A percentile compares a stretch with the other conserved stretches of the same genome.
Evolutionary conservation across 2,797 vertebrate genomes (phyloP).

Genomic region (Aplochiton taeniatus): DNA sequence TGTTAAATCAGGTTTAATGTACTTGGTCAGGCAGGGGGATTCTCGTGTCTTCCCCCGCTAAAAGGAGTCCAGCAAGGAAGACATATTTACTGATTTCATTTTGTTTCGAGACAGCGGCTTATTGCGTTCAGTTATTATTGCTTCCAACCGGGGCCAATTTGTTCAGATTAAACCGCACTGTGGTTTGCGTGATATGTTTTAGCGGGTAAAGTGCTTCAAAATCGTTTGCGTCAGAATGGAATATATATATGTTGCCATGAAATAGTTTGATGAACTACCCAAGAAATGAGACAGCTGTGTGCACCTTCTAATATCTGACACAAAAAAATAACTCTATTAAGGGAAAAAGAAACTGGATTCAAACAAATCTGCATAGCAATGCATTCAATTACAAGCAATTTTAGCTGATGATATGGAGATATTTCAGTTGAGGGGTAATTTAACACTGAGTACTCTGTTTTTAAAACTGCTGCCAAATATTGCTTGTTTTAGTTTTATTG

Average conservation of each 20-base stretch:
- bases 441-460: no score
- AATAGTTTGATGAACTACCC: constrained; percentile 54
- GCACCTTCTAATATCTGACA: constrained; percentile 35
- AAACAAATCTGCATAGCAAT: no score
- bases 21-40: constrained; percentile 39
- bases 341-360: no score
- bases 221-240: constrained; percentile 51
- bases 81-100: constrained; percentile 80
- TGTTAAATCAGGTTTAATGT: constrained; percentile 56
- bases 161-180: constrained; percentile 79
- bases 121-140: constrained; percentile 76
- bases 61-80: constrained; percentile 48
- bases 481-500: no score
- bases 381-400: no score
- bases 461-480: no score
- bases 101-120: constrained; percentile 72
- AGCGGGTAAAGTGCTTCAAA: constrained; percentile 29
- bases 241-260: constrained; percentile 50
- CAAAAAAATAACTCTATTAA: constrained; percentile 31
- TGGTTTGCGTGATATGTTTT: constrained; percentile 72
- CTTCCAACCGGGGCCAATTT: constrained; percentile 80
- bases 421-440: no score
- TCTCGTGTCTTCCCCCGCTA: constrained; percentile 33
- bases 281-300: constrained; percentile 49
- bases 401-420: no score